A percentile compares a stretch with the other conserved stretches of the same genome.
phyloP scores from a whole-genome alignment of 2,113 vertebrate genomes.

The Saguinus imperator region DNA sequence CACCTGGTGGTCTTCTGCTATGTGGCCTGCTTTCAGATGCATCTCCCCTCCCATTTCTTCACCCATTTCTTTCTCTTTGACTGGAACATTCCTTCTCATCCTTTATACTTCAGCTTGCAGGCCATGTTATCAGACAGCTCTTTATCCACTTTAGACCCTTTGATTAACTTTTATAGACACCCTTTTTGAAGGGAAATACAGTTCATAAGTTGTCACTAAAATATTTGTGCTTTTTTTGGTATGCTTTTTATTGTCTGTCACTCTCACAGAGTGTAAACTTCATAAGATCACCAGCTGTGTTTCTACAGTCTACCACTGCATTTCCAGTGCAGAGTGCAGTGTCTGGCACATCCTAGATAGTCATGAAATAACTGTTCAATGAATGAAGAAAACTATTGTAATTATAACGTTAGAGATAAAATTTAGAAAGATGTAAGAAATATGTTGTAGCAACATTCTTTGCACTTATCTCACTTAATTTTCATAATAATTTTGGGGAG shows the following conservation, averaged over 20 bases:
- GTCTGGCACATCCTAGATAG: background rate
- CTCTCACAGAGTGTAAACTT: background rate
- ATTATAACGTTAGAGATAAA: background rate
- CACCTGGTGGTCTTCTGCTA: fast-evolving
- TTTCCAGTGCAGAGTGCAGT: background rate
- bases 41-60: too few species aligned
- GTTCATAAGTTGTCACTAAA: background rate
- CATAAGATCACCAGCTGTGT: background rate
- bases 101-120: background rate
- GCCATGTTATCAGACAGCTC: background rate
- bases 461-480: background rate
- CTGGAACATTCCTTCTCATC: background rate
- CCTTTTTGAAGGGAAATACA: background rate
- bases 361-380: background rate
- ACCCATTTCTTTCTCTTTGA: too few species aligned
- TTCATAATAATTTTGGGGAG: background rate
- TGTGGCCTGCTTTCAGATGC: fast-evolving
- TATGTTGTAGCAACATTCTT: background rate
- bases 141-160: fast-evolving
- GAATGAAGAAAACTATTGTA: background rate
- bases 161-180: background rate
- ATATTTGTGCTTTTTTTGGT: background rate
- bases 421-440: background rate
- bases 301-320: background rate
- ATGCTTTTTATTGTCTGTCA: background rate